A percentile compares a stretch with the other conserved stretches of the same genome.
Conservation (phyloP, 2,888 invertebrate genomes). For the Gryllus longicercus region DNA sequence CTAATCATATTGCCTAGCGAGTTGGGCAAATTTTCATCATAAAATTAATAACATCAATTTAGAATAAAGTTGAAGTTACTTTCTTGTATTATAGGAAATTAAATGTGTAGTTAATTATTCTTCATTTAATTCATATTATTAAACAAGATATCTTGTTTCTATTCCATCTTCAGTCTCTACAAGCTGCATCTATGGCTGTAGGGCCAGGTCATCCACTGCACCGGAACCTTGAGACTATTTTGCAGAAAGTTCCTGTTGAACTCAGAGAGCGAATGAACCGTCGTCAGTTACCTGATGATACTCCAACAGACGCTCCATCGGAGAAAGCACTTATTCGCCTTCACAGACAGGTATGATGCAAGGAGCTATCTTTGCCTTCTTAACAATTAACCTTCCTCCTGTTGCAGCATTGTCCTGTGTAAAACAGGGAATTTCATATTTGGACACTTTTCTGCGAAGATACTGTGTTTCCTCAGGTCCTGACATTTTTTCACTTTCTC, state of each 20-base stretch:
- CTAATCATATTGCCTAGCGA: too few species aligned
- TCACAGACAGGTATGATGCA: conserved; percentile 65
- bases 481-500: neutral
- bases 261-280: conserved; percentile 70
- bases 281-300: conserved; percentile 56
- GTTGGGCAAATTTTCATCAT: too few species aligned
- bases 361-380: neutral
- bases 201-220: conserved; percentile 71
- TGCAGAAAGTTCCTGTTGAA: conserved; percentile 80
- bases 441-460: too few species aligned
- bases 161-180: conserved; percentile 64
- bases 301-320: conserved; percentile 65
- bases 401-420: too few species aligned
- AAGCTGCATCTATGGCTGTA: conserved; percentile 74
- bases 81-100: neutral
- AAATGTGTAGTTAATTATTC: neutral
- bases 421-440: too few species aligned
- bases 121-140: neutral
- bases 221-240: conserved; percentile 80
- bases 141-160: neutral
- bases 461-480: neutral
- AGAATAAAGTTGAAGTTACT: too few species aligned
- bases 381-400: neutral
- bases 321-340: conserved; percentile 84
- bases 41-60: too few species aligned